Evolutionary conservation across 2,113 vertebrate species (phyloP), one percentile per base, ranked within the genome.

Genomic region (Tichodroma muraria): DNA sequence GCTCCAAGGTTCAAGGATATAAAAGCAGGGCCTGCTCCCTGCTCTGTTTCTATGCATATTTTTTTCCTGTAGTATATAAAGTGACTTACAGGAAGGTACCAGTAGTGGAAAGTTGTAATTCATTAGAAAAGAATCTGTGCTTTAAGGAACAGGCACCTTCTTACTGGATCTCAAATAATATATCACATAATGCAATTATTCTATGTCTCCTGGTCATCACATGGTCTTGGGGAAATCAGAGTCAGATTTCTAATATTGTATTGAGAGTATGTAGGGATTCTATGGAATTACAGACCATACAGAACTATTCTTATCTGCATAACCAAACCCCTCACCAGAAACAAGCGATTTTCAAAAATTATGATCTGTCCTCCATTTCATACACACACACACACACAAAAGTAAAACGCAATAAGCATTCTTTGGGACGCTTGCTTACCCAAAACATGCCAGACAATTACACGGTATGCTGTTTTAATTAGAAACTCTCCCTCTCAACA

Each of bases 171-270:
- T 95, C 94, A 95, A 95, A 93, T 94, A 97, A 92, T 90, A 79
- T 68, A 94, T 91, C 83, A 91, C 72, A 68, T 90, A 79, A 94
- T 84, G 85, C 91, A 95, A 97, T 95, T 96, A 95, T 95, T 95
- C 92, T 72, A 11, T 76, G 73, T 86, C 85, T 96, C 85, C 93
- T 97, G 93, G 93, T 95, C 96, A 94, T 88, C 83, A 88, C 76
- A 79, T 81, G 88, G 69, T 86, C 68, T 88, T 76, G 49, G 65
- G 70, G 88, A 86, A 95, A 93, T 78, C 75, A 80, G 18, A 80
- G 66, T 30, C 69, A 40, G 40, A 33, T 85, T 91, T 91, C 88
- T 52, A 93, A 82, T 83, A 85, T 1, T 22, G n/a, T n/a, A n/a
- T n/a, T n/a, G n/a, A n/a, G 20, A 49, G 13, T 53, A 65, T 28